Conservation (phyloP, 2,888 invertebrate species). For the Cantharis lateralis region DNA sequence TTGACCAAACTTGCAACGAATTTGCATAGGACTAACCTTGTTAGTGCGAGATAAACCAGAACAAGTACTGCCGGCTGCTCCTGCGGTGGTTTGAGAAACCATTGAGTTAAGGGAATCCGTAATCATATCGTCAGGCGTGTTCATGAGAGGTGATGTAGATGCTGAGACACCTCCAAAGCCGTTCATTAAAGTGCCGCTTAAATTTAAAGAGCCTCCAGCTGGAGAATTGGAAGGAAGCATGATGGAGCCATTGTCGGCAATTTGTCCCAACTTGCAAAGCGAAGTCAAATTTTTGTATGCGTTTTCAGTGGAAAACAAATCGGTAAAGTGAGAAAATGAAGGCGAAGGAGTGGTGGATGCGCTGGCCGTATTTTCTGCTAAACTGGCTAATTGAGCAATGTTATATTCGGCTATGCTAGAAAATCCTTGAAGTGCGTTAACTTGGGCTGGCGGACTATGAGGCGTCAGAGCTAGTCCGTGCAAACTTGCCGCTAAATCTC, state of each 20-base stretch:
- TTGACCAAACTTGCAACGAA: conserved; percentile 91
- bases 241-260: conserved; percentile 53
- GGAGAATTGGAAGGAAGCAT: conserved; percentile 66
- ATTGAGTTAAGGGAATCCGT: conserved; percentile 60
- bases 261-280: conserved; percentile 80
- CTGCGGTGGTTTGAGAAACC: conserved; percentile 53
- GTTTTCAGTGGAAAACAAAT: conserved; percentile 77
- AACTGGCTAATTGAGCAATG: conserved; percentile 79
- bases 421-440: conserved; percentile 56
- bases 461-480: conserved; percentile 42
- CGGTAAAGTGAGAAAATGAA: conserved; percentile 76
- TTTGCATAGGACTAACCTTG: conserved; percentile 84
- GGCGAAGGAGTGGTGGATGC: conserved; percentile 57
- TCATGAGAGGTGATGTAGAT: conserved; percentile 66
- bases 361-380: conserved; percentile 69
- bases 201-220: conserved; percentile 58
- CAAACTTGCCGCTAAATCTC: conserved; percentile 61
- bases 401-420: conserved; percentile 86
- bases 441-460: conserved; percentile 47
- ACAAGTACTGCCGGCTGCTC: conserved; percentile 54
- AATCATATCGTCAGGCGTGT: conserved; percentile 56
- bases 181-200: conserved; percentile 58
- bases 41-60: conserved; percentile 59
- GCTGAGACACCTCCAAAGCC: conserved; percentile 64
- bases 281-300: conserved; percentile 89